Conservation (phyloP, 1,140 invertebrate species). For the Bombus waltoni region DNA sequence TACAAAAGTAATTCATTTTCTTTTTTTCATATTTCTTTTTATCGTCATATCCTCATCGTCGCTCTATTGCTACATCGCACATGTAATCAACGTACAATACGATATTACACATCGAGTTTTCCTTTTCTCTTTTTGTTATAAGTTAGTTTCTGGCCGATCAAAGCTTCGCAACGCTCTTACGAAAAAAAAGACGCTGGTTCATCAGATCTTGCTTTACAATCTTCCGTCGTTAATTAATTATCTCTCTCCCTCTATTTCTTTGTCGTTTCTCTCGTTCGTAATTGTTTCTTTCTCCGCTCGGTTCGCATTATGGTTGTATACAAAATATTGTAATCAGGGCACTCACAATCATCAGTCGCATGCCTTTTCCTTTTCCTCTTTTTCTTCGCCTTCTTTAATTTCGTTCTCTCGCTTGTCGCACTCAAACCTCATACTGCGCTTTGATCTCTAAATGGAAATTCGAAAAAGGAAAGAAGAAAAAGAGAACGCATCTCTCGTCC, state of each 20-base stretch:
- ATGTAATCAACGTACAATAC: background rate
- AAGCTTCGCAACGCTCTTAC: slow-evolving; percentile 32
- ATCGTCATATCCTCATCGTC: slow-evolving; percentile 31
- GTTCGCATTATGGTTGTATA: slow-evolving; percentile 60
- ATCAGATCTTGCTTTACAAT: background rate
- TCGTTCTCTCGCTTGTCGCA: background rate
- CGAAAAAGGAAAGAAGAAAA: background rate
- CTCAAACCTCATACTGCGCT: background rate
- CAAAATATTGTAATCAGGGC: slow-evolving; percentile 70
- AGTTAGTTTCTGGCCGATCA: slow-evolving; percentile 50
- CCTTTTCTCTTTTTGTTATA: slow-evolving; percentile 1
- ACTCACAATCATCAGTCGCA: slow-evolving; percentile 54
- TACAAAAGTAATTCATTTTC: slow-evolving; percentile 73
- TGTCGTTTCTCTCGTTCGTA: slow-evolving; percentile 11
- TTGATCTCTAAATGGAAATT: background rate
- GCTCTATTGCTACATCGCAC: slow-evolving; percentile 57
- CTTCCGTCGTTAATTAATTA: background rate
- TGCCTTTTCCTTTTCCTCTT: background rate
- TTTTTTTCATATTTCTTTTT: background rate
- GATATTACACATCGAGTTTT: background rate
- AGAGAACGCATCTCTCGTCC: slow-evolving; percentile 17
- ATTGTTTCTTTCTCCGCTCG: background rate
- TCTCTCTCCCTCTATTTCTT: background rate
- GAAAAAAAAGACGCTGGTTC: background rate
- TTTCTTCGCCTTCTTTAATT: background rate